Conservation (phyloP, 2,888 invertebrate genomes). For the Cecidostiba fungosa region DNA sequence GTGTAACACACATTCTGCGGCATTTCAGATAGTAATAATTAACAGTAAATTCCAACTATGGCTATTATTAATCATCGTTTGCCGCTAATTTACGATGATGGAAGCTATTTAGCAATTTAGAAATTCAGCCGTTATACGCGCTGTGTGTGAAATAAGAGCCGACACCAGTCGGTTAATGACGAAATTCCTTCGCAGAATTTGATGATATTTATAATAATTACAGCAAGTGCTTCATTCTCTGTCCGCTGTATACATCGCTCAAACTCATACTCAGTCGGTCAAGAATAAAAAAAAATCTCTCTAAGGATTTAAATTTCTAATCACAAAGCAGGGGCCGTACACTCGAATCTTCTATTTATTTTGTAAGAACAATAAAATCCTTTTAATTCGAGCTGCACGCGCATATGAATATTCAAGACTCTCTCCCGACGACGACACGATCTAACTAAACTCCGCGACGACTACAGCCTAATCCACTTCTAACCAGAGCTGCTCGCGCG, state of each 20-base stretch:
- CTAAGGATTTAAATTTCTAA: conserved; percentile 30
- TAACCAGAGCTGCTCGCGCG: conserved; percentile 18
- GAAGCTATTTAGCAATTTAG: not conserved
- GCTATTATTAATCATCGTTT: not conserved
- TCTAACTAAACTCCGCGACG: conserved; percentile 2
- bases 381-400: conserved; percentile 42
- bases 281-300: not conserved
- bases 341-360: not conserved
- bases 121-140: conserved; percentile 28
- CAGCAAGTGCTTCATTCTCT: no score
- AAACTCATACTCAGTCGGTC: not conserved
- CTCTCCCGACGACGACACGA: not conserved
- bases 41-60: conserved; percentile 1
- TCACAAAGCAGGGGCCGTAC: conserved; percentile 13
- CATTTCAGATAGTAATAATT: conserved; percentile 24
- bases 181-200: conserved; percentile 40
- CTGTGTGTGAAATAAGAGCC: conserved; percentile 17
- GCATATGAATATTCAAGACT: conserved; percentile 57
- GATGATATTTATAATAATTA: conserved; percentile 28
- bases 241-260: no score
- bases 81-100: conserved; percentile 43
- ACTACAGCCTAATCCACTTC: conserved; percentile 51
- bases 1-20: not conserved
- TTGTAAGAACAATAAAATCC: conserved; percentile 59
- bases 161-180: conserved; percentile 18